Evolutionary conservation across 1,140 invertebrate species (phyloP).

Genomic region (Trichoplusia ni): DNA sequence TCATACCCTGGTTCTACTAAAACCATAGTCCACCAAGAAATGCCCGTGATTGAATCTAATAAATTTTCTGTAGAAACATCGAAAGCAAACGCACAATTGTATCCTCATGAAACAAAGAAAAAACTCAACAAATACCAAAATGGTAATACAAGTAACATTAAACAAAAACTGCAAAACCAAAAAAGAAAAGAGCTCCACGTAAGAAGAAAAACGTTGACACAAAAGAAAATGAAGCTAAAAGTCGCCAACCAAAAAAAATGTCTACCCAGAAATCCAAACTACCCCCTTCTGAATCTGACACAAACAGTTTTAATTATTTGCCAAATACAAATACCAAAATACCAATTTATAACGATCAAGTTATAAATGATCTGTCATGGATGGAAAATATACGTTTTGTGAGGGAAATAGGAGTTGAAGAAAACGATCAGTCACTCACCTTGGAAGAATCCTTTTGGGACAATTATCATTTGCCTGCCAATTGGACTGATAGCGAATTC

Average conservation of each 20-base stretch:
- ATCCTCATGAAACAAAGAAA: no score
- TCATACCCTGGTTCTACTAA: no score
- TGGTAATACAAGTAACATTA: neutral
- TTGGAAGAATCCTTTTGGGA: conserved; percentile 58
- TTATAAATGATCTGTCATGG: conserved; percentile 56
- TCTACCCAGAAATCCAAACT: neutral
- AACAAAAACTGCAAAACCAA: neutral
- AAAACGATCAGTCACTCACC: conserved; percentile 43
- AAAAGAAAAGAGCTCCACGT: conserved; percentile 3
- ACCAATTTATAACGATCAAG: conserved; percentile 31
- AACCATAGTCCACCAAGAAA: no score
- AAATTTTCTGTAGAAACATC: no score
- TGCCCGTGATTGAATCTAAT: no score
- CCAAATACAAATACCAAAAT: neutral
- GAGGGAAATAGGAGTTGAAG: conserved; percentile 47
- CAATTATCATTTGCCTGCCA: conserved; percentile 42
- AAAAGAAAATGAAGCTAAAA: neutral
- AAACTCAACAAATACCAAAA: neutral
- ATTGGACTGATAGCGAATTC: conserved; percentile 36
- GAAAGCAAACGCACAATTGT: no score
- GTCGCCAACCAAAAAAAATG: neutral
- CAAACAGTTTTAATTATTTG: conserved; percentile 2
- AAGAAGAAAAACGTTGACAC: neutral
- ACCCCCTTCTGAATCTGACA: neutral
- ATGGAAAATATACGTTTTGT: conserved; percentile 57